A percentile compares a stretch with the other conserved stretches of the same genome.
Conservation (phyloP, 1,140 invertebrate species). For the Bombus consobrinus region DNA sequence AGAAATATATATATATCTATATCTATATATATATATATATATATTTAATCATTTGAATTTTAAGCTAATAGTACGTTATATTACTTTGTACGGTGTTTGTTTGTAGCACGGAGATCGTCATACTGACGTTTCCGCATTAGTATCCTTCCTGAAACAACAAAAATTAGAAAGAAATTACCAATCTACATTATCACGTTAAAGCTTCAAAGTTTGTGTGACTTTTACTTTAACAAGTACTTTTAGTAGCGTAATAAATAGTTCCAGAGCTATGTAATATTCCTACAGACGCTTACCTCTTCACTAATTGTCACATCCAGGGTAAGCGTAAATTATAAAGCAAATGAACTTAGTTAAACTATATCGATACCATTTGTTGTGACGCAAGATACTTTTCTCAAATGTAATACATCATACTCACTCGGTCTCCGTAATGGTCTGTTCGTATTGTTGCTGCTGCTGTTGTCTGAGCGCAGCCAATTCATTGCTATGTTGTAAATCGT, state of each 20-base stretch:
- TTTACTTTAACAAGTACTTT: background rate
- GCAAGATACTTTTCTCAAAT: background rate
- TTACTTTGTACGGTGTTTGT: constrained; percentile 81
- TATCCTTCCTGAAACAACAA: constrained; percentile 83
- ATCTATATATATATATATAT: constrained; percentile 46
- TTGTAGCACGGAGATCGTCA: constrained; percentile 74
- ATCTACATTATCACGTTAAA: background rate
- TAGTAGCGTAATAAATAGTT: background rate
- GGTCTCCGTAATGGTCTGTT: constrained; percentile 82
- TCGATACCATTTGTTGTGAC: constrained; percentile 72
- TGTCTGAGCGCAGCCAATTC: constrained; percentile 78
- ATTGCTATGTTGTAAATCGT: constrained; percentile 80
- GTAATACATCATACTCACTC: constrained; percentile 79
- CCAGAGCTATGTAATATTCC: background rate
- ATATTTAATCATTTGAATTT: constrained; percentile 53
- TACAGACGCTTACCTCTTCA: constrained; percentile 74
- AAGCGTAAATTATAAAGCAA: constrained; percentile 77
- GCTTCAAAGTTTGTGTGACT: background rate
- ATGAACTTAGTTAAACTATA: constrained; percentile 72
- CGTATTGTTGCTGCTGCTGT: constrained; percentile 73
- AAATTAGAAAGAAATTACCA: constrained; percentile 3
- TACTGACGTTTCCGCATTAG: constrained; percentile 85
- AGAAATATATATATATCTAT: constrained; percentile 67
- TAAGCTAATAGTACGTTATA: constrained; percentile 77
- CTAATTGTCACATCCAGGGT: constrained; percentile 65